Evolutionary conservation across 2,888 invertebrate species (phyloP), one percentile per base, ranked within the genome.

Genomic region (Flexamia atlantica): DNA sequence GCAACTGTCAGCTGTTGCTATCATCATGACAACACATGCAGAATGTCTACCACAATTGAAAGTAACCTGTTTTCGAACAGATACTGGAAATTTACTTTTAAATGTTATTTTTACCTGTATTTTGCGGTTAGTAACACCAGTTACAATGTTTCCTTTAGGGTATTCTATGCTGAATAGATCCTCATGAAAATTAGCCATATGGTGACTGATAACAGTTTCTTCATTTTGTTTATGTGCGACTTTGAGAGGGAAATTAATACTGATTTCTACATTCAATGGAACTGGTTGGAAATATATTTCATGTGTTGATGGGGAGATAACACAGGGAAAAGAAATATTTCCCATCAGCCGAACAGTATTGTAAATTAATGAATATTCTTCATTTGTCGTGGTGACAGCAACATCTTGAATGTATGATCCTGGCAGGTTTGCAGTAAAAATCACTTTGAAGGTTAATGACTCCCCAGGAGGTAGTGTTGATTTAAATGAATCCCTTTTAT

Each of bases 271-370:
- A 42, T 85, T 87, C 14, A 90, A 82, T 0, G 89, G 89, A 14
- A 90, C 87, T 0, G 90, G 89, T 32, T 87, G 86, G 23, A 91
- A 88, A 79, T 88, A 89, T 30, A 90, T 30, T 30, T 64, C 64
- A 5, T 64, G 28, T 12, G 30, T 14, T 64, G 64, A 64, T 0
- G 64, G 30, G 5, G 36, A n/a, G 70, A 70, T 70, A 12, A 36
- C 23, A 23, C 70, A 36, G 9, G 70, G 36, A 2, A 20, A 23
- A 20, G 12, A 20, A 40, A 70, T 70, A 14, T 36, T n/a, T 28
- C 36, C 70, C 10, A 20, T 36, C 3, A 70, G 20, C 30, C 70
- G 2, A 20, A 70, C 40, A 20, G 36, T 20, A 20, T 70, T 70
- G n/a, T 70, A 70, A 14, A 70, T 23, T 23, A 5, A 20, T 25